These are phyloP conservation scores for Osmerus mordax DNA, from an alignment of 2,113 vertebrate species.

Conservation along the genomic window DNA sequence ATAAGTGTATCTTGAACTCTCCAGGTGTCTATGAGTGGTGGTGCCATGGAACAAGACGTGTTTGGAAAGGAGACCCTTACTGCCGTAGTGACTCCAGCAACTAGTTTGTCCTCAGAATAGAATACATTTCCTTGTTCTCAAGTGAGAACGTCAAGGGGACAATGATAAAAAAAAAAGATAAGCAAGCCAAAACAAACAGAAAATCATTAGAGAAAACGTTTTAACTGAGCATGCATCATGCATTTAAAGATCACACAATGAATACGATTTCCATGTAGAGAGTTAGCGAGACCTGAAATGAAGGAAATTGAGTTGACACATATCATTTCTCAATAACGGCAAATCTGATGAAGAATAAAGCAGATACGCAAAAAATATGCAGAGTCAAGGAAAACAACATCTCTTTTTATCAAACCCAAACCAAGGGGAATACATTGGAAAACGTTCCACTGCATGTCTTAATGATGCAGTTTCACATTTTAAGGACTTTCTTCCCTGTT, in stretches of 20 bases:
- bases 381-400: background rate
- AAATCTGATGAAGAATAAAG: slow-evolving; percentile 24
- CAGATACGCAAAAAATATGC: slow-evolving; percentile 11
- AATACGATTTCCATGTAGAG: slow-evolving; percentile 13
- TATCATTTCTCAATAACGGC: slow-evolving; percentile 29
- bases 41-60: too few relatives aligned
- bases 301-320: slow-evolving; percentile 35
- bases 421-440: slow-evolving; percentile 33
- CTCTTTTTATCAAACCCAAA: slow-evolving; percentile 46
- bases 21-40: too few relatives aligned
- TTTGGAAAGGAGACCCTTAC: too few relatives aligned
- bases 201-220: slow-evolving; percentile 13
- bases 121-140: too few relatives aligned
- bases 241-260: slow-evolving; percentile 23
- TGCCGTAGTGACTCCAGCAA: too few relatives aligned
- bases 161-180: background rate
- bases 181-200: background rate
- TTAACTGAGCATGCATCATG: background rate
- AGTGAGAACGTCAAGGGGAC: too few relatives aligned
- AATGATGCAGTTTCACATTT: slow-evolving; percentile 45
- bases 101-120: too few relatives aligned
- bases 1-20: too few relatives aligned
- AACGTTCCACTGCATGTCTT: slow-evolving; percentile 43
- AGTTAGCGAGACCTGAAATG: slow-evolving; percentile 35
- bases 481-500: slow-evolving; percentile 31